Evolutionary conservation across 2,113 vertebrate genomes (phyloP), one percentile per base, ranked within the genome.

Genomic region (Symphodus melops): DNA sequence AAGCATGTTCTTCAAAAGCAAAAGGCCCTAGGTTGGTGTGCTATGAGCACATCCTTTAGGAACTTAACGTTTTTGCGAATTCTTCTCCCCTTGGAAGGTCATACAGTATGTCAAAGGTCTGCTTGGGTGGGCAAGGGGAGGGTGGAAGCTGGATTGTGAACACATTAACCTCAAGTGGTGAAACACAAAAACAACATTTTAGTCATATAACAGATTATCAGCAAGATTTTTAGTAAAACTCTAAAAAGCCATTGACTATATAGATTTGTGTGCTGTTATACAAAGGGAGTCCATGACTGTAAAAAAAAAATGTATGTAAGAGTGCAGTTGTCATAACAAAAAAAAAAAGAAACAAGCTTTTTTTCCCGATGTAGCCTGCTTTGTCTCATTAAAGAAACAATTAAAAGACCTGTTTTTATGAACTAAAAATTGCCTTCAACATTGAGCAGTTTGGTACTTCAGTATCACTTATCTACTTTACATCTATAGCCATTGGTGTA

Each of bases 61-160:
- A 92, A 90, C 93, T 93, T 93, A 82, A 91, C 91, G 90, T 91
- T 94, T 93, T 94, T 94, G 90, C 92, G 89, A 94, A 94, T 91
- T 94, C 85, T 91, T 91, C 86, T 90, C 69, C 82, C 83, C 83
- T 72, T 46, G 20, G 58, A 89, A 89, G 88, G 91, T 90, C 86
- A 86, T 74, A n/a, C n/a, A n/a, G n/a, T n/a, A 93, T 81, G 87
- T 91, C 84, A 75, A 89, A 90, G 89, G 89, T 89, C 84, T 84
- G 80, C 90, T 84, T 72, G 72, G 73, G 60, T 19, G 64, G 25
- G 25, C 25, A 25, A 77, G 76, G 79, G 84, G 21, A 57, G 65
- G 77, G 72, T 77, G 51, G 83, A 76, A 72, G 81, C 90, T 86
- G 72, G 75, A 85, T 77, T 81, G 65, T 39, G 68, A 74, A 88